Evolutionary conservation across 2,113 vertebrate genomes (phyloP).

Genomic region (Micronycteris hirsuta): DNA sequence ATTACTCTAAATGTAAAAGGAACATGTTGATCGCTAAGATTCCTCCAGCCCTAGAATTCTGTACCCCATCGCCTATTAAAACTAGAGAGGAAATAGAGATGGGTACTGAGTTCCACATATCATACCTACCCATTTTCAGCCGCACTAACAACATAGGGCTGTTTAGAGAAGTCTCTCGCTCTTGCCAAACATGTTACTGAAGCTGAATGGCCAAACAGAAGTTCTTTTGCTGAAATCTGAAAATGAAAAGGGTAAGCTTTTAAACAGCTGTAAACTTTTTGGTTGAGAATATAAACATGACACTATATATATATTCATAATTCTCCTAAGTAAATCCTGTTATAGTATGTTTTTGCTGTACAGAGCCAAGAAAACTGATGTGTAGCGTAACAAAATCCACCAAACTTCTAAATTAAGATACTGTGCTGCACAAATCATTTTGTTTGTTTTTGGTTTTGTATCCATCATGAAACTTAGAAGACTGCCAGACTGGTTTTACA

Average conservation of each 20-base stretch:
- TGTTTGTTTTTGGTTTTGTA: background rate
- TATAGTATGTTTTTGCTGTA: background rate
- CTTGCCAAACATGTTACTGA: conserved; percentile 84
- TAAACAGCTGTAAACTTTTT: background rate
- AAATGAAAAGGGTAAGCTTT: conserved; percentile 47
- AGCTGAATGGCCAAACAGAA: conserved; percentile 84
- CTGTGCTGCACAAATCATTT: background rate
- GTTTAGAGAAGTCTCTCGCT: conserved; percentile 87
- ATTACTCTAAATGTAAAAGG: background rate
- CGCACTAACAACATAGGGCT: conserved; percentile 84
- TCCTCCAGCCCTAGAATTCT: background rate
- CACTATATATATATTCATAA: background rate
- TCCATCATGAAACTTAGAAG: background rate
- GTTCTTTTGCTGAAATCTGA: conserved; percentile 83
- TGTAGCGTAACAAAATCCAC: background rate
- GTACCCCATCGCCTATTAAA: background rate
- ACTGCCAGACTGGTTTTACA: background rate
- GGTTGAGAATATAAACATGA: background rate
- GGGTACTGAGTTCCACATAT: background rate
- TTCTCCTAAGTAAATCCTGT: background rate
- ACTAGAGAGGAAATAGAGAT: background rate
- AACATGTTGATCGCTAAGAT: background rate
- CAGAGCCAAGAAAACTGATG: background rate
- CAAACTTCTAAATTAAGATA: background rate
- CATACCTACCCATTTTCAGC: conserved; percentile 85